Evolutionary conservation across 2,113 vertebrate genomes (phyloP).

Genomic region (Otolemur garnettii): DNA sequence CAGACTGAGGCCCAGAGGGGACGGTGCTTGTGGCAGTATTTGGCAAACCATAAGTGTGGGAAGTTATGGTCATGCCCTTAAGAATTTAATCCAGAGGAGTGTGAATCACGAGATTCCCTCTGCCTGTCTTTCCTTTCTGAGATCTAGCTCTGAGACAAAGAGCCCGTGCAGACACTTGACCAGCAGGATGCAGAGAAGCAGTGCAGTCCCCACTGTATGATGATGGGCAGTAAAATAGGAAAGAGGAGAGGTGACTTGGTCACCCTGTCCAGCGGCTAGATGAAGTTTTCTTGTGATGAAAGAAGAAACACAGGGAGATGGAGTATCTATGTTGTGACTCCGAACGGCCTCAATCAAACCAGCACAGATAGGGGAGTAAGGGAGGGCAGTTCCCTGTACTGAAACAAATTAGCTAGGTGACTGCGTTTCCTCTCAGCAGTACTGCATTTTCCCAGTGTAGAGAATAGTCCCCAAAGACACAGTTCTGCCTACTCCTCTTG

Average conservation of each 20-base stretch:
- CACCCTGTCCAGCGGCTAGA: background rate
- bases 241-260: conserved; percentile 33
- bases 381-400: background rate
- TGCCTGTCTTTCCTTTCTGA: conserved; percentile 9
- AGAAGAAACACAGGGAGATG: background rate
- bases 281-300: conserved; percentile 53
- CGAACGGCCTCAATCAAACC: conserved; percentile 25
- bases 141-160: background rate
- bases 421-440: conserved; percentile 3
- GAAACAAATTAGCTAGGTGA: background rate
- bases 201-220: background rate
- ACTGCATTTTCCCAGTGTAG: background rate
- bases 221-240: conserved; percentile 26
- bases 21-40: background rate
- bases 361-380: background rate
- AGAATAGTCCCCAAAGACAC: background rate
- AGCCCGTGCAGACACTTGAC: background rate
- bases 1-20: too few species aligned
- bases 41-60: background rate
- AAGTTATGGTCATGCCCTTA: background rate
- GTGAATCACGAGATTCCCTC: conserved; percentile 30
- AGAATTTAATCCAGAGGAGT: background rate
- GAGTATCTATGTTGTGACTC: background rate
- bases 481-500: background rate
- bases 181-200: background rate